Conservation (phyloP, 1,140 invertebrate genomes). For the Chironomus tepperi region DNA sequence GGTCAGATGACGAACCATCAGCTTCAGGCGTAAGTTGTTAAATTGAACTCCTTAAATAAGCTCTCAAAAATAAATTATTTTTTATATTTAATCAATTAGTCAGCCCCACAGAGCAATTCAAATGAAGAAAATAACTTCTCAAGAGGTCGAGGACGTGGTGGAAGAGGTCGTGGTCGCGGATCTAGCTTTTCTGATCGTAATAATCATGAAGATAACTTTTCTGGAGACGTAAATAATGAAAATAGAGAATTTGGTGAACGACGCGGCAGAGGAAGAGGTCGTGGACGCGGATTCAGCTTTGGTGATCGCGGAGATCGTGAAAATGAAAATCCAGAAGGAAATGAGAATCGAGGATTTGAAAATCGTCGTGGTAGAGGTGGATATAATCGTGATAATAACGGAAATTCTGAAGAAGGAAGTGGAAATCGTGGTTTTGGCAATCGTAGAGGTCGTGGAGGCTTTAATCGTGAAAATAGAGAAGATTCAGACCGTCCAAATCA, state of each 20-base stretch:
- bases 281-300: neutral
- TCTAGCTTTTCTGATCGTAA: neutral
- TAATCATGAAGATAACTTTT: no score
- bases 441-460: constrained; percentile 24
- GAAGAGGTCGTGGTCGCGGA: neutral
- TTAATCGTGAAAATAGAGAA: constrained; percentile 27
- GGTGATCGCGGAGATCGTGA: constrained; percentile 3
- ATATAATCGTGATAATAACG: constrained; percentile 27
- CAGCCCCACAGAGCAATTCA: neutral
- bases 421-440: constrained; percentile 23
- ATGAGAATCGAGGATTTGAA: no score
- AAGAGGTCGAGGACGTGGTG: neutral
- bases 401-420: constrained; percentile 25
- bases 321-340: constrained; percentile 25
- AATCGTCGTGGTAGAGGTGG: constrained; percentile 21
- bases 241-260: constrained; percentile 21
- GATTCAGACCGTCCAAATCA: constrained; percentile 1
- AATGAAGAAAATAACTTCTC: neutral
- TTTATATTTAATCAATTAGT: no score
- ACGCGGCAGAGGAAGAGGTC: constrained; percentile 28
- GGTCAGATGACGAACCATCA: neutral
- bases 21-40: neutral
- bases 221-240: constrained; percentile 24
- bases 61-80: neutral
- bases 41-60: no score